Evolutionary conservation across 2,797 vertebrate species (phyloP), one percentile per base, ranked within the genome.

Genomic region (Harpagifer antarcticus): DNA sequence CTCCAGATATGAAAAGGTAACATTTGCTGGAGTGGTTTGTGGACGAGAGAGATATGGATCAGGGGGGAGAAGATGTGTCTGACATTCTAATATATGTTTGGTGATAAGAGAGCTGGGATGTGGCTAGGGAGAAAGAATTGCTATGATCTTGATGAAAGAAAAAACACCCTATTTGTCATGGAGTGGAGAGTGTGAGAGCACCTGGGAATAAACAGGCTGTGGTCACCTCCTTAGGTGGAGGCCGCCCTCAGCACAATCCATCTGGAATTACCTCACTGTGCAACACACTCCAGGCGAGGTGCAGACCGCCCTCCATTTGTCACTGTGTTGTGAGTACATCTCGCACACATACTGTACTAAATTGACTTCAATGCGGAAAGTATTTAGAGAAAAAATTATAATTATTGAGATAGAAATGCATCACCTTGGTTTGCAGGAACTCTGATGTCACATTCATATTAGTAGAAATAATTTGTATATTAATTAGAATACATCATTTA

Each of bases 71-170:
- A 43, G 81, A 89, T 86, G 88, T 86, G 84, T 81, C 82, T 86
- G 89, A 91, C 92, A 93, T 93, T 83, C 84, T 89, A 89, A 93
- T 93, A 78, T 72, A 85, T 86, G 82, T 81, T 86, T 68, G 68
- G 53, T 1, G 76, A 87, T 88, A 87, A 74, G 33, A 83, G 70
- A 74, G 74, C 53, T 43, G 12, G 64, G 47, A 65, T 20, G 68
- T 57, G 27, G 68, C 70, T 45, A n/a, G 40, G 37, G 31, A 67
- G 65, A 74, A 74, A 63, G 65, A 74, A 74, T 42, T 67, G 70
- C 70, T 67, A 68, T 74, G 74, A 86, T 87, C 63, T 64, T 40
- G 60, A 56, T 67, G 75, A 57, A 72, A 61, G 62, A 72, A 61
- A 20, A 54, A 40, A 58, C 4, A 69, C 55, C 77, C 53, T 13